Evolutionary conservation across 1,140 invertebrate genomes (phyloP).

Genomic region (Chymomyza costata): DNA sequence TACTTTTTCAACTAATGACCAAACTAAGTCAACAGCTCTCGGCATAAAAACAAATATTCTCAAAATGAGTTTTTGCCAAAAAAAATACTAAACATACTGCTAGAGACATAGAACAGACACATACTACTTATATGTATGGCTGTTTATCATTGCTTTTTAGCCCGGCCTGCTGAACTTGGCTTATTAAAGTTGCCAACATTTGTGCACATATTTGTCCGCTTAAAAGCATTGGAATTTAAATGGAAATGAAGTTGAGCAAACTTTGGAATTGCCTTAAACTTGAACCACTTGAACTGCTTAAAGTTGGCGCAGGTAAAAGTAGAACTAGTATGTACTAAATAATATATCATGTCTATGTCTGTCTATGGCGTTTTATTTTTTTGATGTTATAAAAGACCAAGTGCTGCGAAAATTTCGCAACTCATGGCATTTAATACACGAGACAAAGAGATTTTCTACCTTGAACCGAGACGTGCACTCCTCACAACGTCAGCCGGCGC

Average conservation of each 20-base stretch:
- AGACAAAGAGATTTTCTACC: slow-evolving; percentile 63
- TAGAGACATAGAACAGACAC: background rate
- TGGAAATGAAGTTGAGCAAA: slow-evolving; percentile 38
- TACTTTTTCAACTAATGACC: background rate
- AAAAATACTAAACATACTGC: slow-evolving; percentile 21
- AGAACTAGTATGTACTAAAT: too few species aligned
- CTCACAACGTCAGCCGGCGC: slow-evolving; percentile 10
- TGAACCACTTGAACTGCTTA: slow-evolving; percentile 40
- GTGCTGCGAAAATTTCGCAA: slow-evolving; percentile 43
- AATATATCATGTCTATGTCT: too few species aligned
- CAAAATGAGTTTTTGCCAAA: slow-evolving; percentile 14
- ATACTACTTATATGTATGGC: too few species aligned
- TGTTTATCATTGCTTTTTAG: too few species aligned
- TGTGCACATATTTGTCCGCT: slow-evolving; percentile 62
- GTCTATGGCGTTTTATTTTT: too few species aligned
- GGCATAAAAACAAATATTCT: slow-evolving; percentile 4
- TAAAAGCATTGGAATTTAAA: slow-evolving; percentile 38
- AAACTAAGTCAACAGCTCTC: background rate
- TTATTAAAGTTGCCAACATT: slow-evolving; percentile 39
- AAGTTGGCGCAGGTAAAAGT: slow-evolving; percentile 10
- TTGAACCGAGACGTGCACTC: slow-evolving; percentile 9
- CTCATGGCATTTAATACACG: slow-evolving; percentile 60
- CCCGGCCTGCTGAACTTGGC: slow-evolving; percentile 21
- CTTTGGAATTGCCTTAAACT: slow-evolving; percentile 27
- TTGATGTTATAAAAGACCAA: slow-evolving; percentile 6